Evolutionary conservation across 2,113 vertebrate genomes (phyloP).

Genomic region (Vicugna pacos): DNA sequence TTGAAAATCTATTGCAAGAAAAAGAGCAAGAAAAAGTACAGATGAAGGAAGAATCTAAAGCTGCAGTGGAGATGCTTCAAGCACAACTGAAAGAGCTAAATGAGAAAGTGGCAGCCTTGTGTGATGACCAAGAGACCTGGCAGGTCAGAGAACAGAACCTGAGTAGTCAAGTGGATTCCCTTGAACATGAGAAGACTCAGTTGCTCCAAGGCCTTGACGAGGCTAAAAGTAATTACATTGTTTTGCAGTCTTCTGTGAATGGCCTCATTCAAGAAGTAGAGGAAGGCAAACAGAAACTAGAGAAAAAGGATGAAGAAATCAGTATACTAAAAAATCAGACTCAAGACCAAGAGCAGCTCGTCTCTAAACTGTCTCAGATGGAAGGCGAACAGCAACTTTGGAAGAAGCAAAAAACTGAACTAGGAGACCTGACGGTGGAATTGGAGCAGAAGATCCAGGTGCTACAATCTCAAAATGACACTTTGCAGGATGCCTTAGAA

Average conservation of each 20-base stretch:
- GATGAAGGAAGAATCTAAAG: conserved; percentile 79
- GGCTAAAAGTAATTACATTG: conserved; percentile 72
- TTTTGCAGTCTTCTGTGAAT: conserved; percentile 73
- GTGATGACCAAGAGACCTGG: conserved; percentile 77
- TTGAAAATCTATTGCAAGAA: conserved; percentile 80
- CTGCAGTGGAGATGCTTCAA: conserved; percentile 81
- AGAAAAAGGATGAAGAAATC: conserved; percentile 79
- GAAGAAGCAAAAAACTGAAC: conserved; percentile 72
- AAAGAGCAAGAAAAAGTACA: conserved; percentile 81
- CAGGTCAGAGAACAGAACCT: conserved; percentile 80
- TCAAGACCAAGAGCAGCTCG: conserved; percentile 74
- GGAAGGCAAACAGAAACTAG: conserved; percentile 74
- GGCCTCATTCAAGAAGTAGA: conserved; percentile 80
- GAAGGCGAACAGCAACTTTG: conserved; percentile 78
- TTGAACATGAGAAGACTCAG: conserved; percentile 84
- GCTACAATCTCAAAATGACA: conserved; percentile 76
- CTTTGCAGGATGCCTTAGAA: conserved; percentile 70
- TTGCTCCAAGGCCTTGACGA: conserved; percentile 83
- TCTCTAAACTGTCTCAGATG: conserved; percentile 62
- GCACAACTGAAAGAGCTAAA: conserved; percentile 83
- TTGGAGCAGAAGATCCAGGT: conserved; percentile 83
- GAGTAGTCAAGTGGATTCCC: conserved; percentile 65
- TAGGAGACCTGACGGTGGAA: conserved; percentile 70
- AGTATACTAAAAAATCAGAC: conserved; percentile 77
- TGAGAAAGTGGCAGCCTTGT: conserved; percentile 77